Percentiles rank a stretch among this genome's conserved stretches.
Evolutionary conservation across 1,140 invertebrate genomes (phyloP).

Genomic region (Zaprionus vittiger): DNA sequence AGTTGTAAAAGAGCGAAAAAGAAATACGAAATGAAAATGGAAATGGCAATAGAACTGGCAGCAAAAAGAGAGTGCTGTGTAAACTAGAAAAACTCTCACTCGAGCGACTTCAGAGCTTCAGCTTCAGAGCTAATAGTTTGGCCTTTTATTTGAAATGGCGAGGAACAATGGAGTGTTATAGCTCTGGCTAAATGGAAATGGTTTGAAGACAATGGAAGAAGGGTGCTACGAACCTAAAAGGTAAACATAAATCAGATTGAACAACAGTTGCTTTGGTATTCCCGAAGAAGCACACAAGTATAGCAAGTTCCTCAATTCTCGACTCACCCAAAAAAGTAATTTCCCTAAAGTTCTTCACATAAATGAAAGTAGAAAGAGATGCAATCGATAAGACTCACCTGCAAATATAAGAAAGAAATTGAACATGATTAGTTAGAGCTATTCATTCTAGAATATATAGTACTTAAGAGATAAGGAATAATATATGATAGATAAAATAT

Average conservation of each 20-base stretch:
- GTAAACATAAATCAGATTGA: neutral
- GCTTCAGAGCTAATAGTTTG: slow-evolving; percentile 11
- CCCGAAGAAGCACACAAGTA: no score
- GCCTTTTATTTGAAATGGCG: slow-evolving; percentile 3
- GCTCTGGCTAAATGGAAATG: neutral
- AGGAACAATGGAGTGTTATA: neutral
- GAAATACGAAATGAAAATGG: neutral
- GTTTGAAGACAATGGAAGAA: neutral
- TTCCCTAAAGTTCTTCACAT: neutral
- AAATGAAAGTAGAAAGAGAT: slow-evolving; percentile 8
- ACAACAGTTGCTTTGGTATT: no score
- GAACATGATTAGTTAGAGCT: slow-evolving; percentile 16
- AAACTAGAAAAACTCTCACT: slow-evolving; percentile 13
- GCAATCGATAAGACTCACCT: slow-evolving; percentile 43
- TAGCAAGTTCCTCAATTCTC: neutral
- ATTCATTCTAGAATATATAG: neutral
- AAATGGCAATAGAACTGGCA: neutral
- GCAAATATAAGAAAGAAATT: slow-evolving; percentile 11
- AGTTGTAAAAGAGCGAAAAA: slow-evolving; percentile 1
- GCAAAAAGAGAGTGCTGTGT: slow-evolving; percentile 1
- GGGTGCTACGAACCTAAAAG: neutral
- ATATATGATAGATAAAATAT: no score
- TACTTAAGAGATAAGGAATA: no score
- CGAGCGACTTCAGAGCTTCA: slow-evolving; percentile 3
- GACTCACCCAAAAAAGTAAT: slow-evolving; percentile 23